A percentile compares a stretch with the other conserved stretches of the same genome.
phyloP scores from a whole-genome alignment of 1,140 invertebrate genomes.

The Drosophila albomicans region DNA sequence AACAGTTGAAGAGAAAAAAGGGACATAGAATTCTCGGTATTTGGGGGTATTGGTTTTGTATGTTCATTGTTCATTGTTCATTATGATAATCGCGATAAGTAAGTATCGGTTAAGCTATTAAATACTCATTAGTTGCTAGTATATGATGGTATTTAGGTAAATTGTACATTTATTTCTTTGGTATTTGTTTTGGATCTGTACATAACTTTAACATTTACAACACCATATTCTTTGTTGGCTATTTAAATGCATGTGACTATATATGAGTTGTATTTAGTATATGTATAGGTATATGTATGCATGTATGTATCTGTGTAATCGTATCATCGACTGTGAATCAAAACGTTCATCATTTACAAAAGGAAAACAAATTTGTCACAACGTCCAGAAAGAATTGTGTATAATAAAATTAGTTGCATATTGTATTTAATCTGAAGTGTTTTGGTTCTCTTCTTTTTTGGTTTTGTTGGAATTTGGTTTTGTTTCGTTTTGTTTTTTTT shows the following conservation, averaged over 20 bases:
- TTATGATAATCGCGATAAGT: conserved; percentile 31
- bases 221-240: conserved; percentile 52
- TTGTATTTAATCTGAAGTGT: conserved; percentile 27
- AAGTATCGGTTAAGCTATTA: conserved; percentile 21
- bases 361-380: conserved; percentile 50
- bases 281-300: conserved; percentile 16
- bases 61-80: conserved; percentile 15
- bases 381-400: conserved; percentile 59
- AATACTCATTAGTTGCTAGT: conserved; percentile 16
- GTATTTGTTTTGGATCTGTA: conserved; percentile 41
- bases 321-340: conserved; percentile 20
- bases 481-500: conserved; percentile 43
- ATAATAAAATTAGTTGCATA: conserved; percentile 48
- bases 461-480: conserved; percentile 15
- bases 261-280: conserved; percentile 17
- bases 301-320: conserved; percentile 24
- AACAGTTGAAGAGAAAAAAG: neutral
- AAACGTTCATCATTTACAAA: conserved; percentile 48
- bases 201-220: conserved; percentile 69
- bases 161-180: conserved; percentile 50
- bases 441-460: conserved; percentile 26
- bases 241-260: conserved; percentile 60
- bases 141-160: conserved; percentile 29
- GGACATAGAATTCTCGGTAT: conserved; percentile 39
- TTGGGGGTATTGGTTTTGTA: conserved; percentile 5